Conservation (phyloP, 2,888 invertebrate species). For the Odontothrips loti region DNA sequence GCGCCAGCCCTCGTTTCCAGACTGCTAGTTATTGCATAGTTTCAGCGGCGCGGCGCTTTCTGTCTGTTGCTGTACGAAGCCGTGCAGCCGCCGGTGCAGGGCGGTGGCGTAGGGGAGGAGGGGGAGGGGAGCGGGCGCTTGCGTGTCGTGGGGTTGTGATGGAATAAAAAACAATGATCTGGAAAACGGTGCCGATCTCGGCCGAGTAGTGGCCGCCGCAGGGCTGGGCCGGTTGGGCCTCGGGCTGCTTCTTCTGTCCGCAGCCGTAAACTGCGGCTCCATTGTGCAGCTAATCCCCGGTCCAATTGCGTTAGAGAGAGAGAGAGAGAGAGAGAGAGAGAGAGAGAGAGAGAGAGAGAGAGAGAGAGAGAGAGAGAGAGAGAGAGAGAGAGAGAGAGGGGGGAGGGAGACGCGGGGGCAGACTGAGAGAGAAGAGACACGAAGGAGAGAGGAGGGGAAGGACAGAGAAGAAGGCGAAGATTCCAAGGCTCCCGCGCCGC, state of each 20-base stretch:
- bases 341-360: conserved; percentile 32
- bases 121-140: too few species aligned
- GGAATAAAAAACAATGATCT: not conserved
- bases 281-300: conserved; percentile 36
- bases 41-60: too few species aligned
- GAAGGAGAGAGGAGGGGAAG: not conserved
- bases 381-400: conserved; percentile 26
- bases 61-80: too few species aligned
- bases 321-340: conserved; percentile 28
- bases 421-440: not conserved
- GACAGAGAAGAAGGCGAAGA: not conserved
- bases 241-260: conserved; percentile 26
- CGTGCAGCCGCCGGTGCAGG: too few species aligned
- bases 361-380: not conserved
- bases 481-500: not conserved
- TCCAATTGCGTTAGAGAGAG: not conserved
- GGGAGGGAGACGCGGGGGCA: conserved; percentile 25
- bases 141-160: not conserved
- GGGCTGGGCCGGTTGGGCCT: conserved; percentile 39
- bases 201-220: conserved; percentile 45
- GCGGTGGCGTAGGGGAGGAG: too few species aligned
- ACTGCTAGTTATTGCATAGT: too few species aligned
- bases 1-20: too few species aligned
- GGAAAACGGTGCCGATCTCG: not conserved
- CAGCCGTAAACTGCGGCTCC: conserved; percentile 36